phyloP scores from a whole-genome alignment of 2,888 invertebrate species.

The Anoncus sp. region DNA sequence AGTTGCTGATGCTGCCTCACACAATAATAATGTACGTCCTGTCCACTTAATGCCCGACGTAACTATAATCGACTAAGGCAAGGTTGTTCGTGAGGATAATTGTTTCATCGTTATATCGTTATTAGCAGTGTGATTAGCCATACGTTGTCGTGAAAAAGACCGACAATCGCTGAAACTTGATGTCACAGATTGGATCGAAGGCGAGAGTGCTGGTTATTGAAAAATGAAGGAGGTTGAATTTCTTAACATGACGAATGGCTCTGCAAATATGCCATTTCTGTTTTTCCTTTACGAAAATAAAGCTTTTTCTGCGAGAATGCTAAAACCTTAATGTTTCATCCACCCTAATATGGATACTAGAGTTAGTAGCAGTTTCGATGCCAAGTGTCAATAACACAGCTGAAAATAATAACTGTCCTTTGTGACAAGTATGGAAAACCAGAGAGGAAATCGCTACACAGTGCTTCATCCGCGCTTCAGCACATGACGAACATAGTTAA shows the following conservation, averaged over 20 bases:
- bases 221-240: neutral
- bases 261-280: neutral
- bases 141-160: neutral
- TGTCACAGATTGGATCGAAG: neutral
- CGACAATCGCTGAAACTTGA: neutral
- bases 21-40: slow-evolving; percentile 28
- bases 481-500: no score
- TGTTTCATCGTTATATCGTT: neutral
- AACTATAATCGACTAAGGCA: slow-evolving; percentile 29
- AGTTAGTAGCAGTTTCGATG: no score
- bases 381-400: no score
- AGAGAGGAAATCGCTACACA: no score
- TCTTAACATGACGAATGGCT: neutral
- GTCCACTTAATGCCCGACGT: slow-evolving; percentile 30
- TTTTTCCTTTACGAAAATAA: no score
- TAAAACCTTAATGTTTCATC: no score
- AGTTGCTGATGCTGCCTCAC: slow-evolving; percentile 12
- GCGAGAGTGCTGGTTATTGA: neutral
- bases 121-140: neutral
- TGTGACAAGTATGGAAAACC: no score
- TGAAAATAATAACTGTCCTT: no score
- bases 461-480: no score
- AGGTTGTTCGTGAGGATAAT: slow-evolving; percentile 39
- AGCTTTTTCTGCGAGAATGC: no score
- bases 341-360: no score